Base-by-base conservation (phyloP, 2,797 vertebrate species). In the Vipera latastei region DNA sequence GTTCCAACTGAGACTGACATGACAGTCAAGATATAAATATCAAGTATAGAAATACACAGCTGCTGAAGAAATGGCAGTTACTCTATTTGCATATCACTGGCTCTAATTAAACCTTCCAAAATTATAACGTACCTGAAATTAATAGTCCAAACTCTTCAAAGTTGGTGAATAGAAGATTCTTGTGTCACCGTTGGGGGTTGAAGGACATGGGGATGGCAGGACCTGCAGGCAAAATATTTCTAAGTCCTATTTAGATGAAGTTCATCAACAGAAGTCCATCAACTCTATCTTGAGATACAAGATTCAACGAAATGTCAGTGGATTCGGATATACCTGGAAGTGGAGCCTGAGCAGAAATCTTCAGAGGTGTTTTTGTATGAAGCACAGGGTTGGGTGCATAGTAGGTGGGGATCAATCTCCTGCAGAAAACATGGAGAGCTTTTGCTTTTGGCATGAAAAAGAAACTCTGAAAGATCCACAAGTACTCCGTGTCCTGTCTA, bases 21-120 rank as follows among this genome's bases (percentile, higher is more conserved):
- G 16, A 20, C 32, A 22, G 1, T 78, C 73, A 78, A 78, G 7
- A 9, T 83, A 48, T 48, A 48, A 83, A 25, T 25, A 22, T 11
- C 18, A 44, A 38, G 0, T 22, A 78, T 9, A 9, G 3, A 78
- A 78, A 78, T 4, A 11, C 22, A 44, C 38, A 48, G 38, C 1
- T 48, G 11, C 1, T 48, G 1, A 44, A 83, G 38, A 8, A 83
- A 44, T 48, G 20, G 38, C 38, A 25, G 25, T 48, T 48, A 48
- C 0, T 9, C 7, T 83, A 8, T 1, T 25, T 22, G 38, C 20
- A 12, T 12, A 2, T 44, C 18, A 0, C 3, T 11, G 8, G 38
- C 0, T 78, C 73, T 44, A 44, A 48, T 83, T 78, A 44, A 22
- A 22, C 38, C 0, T 83, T 44, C 38, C 73, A 44, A 83, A 22